Evolutionary conservation across 2,113 vertebrate species (phyloP).

Genomic region (Budorcas taxicolor): DNA sequence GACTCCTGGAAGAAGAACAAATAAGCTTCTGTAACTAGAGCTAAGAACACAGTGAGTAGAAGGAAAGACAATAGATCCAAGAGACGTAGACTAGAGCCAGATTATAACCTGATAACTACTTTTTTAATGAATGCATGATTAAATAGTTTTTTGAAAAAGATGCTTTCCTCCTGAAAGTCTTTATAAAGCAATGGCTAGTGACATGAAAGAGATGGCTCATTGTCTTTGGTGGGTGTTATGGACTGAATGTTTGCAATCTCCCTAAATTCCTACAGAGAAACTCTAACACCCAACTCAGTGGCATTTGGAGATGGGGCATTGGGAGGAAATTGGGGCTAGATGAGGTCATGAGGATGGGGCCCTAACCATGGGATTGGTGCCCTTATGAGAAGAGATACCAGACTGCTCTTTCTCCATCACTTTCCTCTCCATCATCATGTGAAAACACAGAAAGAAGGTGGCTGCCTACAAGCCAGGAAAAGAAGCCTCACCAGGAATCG

Average conservation of each 20-base stretch:
- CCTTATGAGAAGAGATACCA: neutral
- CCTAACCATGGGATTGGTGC: accelerated
- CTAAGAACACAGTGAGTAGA: neutral
- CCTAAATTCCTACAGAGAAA: neutral
- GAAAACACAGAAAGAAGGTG: neutral
- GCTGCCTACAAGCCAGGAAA: neutral
- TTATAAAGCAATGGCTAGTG: neutral
- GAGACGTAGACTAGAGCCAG: neutral
- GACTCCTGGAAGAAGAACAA: neutral
- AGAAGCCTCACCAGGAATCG: neutral
- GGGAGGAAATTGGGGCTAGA: neutral
- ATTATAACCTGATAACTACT: neutral
- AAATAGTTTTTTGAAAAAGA: neutral
- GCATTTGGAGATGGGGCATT: neutral
- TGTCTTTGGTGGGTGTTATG: neutral
- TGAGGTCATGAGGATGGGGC: neutral
- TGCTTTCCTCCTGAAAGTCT: neutral
- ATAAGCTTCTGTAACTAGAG: neutral
- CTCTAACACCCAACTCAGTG: neutral
- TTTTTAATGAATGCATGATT: neutral
- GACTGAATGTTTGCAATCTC: neutral
- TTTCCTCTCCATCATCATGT: neutral
- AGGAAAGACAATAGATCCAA: neutral
- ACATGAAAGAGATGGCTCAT: neutral
- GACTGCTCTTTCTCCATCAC: neutral